A percentile compares a stretch with the other conserved stretches of the same genome.
These are phyloP conservation scores for Campylorhamphus procurvoides DNA, from an alignment of 2,113 vertebrate genomes.

Conservation along the genomic window DNA sequence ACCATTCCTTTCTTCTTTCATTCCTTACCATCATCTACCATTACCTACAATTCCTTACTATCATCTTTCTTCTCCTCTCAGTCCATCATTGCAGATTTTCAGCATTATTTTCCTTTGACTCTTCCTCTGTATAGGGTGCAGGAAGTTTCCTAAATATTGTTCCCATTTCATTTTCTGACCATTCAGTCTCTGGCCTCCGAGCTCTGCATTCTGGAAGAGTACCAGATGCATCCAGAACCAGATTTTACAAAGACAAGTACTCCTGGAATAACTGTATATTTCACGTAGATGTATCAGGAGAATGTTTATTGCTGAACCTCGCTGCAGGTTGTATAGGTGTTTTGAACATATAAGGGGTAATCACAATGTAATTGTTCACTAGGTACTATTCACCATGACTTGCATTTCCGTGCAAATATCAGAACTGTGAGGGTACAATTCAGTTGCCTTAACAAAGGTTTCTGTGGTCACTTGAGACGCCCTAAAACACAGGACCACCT, in stretches of 20 bases:
- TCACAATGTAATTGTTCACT: background rate
- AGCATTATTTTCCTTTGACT: background rate
- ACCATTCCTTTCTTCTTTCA: background rate
- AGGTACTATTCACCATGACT: background rate
- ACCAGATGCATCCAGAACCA: background rate
- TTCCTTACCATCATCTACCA: background rate
- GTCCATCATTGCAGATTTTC: background rate
- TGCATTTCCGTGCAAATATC: background rate
- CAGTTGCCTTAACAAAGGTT: background rate
- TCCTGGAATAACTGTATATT: background rate
- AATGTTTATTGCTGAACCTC: background rate
- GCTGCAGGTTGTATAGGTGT: background rate
- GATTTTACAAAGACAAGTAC: background rate
- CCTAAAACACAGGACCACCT: background rate
- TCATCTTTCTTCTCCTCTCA: slow-evolving; percentile 39
- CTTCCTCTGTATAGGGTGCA: background rate
- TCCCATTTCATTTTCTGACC: background rate
- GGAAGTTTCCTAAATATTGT: background rate
- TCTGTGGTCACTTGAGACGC: background rate
- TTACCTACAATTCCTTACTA: background rate
- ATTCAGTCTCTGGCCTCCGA: background rate
- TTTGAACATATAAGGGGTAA: background rate
- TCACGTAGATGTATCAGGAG: background rate
- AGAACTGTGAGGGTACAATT: background rate
- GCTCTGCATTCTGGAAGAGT: background rate